Percentiles rank a stretch among this genome's conserved stretches.
Evolutionary conservation across 2,888 invertebrate species (phyloP).

Genomic region (Acronicta alni): DNA sequence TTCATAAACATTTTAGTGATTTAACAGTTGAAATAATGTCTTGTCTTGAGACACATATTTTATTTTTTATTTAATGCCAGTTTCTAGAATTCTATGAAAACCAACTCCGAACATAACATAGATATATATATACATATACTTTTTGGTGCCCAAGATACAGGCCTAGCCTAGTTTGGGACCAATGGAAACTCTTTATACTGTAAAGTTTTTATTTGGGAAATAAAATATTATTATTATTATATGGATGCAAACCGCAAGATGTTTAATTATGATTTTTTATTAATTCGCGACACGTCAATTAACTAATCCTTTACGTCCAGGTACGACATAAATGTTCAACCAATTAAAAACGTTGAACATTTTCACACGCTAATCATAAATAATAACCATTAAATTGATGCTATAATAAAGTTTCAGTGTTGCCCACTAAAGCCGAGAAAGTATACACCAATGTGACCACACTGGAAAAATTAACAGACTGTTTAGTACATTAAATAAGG

Average conservation of each 20-base stretch:
- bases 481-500: constrained; percentile 75
- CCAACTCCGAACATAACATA: constrained; percentile 11
- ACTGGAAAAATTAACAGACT: constrained; percentile 66
- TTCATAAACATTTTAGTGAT: constrained; percentile 56
- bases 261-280: constrained; percentile 42
- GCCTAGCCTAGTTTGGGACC: too few relatives aligned
- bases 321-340: constrained; percentile 62
- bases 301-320: constrained; percentile 56
- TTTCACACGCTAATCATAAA: constrained; percentile 82
- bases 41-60: constrained; percentile 46
- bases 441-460: constrained; percentile 70
- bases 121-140: too few relatives aligned
- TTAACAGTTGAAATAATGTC: constrained; percentile 46
- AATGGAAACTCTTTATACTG: too few relatives aligned
- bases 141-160: too few relatives aligned
- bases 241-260: constrained; percentile 41
- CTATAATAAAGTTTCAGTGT: constrained; percentile 72
- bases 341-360: constrained; percentile 71
- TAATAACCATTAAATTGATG: constrained; percentile 76
- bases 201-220: too few relatives aligned
- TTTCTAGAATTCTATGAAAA: constrained; percentile 19
- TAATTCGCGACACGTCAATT: constrained; percentile 52
- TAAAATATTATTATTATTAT: too few relatives aligned
- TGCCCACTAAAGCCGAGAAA: constrained; percentile 68
- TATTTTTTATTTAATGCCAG: constrained; percentile 1